Percentiles rank a stretch among this genome's conserved stretches.
Conservation (phyloP, 1,140 invertebrate genomes). For the Neodiprion pinetum region DNA sequence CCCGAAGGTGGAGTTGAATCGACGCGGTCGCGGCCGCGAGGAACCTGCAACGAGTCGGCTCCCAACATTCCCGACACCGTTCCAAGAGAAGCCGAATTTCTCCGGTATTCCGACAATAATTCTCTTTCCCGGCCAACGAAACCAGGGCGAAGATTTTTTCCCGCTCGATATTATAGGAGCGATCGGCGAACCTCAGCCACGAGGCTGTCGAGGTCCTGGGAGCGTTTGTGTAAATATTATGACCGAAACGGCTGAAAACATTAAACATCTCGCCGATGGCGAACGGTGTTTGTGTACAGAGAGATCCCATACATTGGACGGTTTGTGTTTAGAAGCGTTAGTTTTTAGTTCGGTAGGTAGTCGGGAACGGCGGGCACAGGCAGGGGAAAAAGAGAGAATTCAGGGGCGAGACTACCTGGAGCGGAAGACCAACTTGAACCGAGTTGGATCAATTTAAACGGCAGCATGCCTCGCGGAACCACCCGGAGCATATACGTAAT, state of each 20-base stretch:
- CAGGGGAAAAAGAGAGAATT: constrained; percentile 10
- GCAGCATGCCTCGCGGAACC: constrained; percentile 23
- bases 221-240: constrained; percentile 48
- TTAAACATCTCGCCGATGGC: constrained; percentile 48
- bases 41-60: too few species aligned
- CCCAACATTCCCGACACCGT: too few species aligned
- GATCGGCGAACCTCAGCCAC: constrained; percentile 30
- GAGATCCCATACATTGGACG: constrained; percentile 11
- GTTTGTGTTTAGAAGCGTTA: not conserved
- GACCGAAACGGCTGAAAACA: constrained; percentile 45
- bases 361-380: constrained; percentile 6
- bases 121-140: too few species aligned
- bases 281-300: constrained; percentile 38
- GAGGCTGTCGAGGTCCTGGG: constrained; percentile 16
- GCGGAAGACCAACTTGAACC: constrained; percentile 43
- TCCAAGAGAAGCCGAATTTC: too few species aligned
- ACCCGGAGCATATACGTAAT: too few species aligned
- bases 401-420: constrained; percentile 44
- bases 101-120: too few species aligned
- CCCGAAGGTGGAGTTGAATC: not conserved
- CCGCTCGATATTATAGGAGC: too few species aligned
- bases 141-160: too few species aligned
- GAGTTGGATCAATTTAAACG: constrained; percentile 59
- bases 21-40: too few species aligned
- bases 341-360: not conserved